Base-by-base conservation (phyloP, 2,113 vertebrate species). In the Dicrurus megarhynchus region DNA sequence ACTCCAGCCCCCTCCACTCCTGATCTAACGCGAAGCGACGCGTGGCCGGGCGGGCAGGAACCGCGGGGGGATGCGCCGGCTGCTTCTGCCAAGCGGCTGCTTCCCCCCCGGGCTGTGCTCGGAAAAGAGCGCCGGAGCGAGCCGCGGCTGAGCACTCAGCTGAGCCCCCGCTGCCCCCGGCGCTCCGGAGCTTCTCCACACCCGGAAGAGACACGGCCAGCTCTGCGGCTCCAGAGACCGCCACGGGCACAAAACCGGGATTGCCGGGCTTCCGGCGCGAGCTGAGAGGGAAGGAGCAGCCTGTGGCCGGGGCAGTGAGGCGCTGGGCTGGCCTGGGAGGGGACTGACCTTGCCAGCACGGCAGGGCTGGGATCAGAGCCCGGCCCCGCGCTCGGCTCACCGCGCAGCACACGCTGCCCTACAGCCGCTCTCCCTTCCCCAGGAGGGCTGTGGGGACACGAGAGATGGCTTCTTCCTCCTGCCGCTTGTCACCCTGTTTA, bases 381-480 rank as follows among this genome's bases (percentile, higher is more conserved):
- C 3, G 0, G 39, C 60, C 21, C 41, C 2, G 4, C 6, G 42
- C 89, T 71, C 3, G 1, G 74, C 56, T 55, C 57, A 19, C 21
- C 4, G 1, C n/a, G 87, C 20, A 19, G 76, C 70, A 75, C 75
- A 59, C 32, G 21, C 80, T 41, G 27, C 41, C 89, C 84, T 76
- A 20, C 60, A 63, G 95, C 44, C 4, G 0, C 69, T 19, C 7
- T 44, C 32, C 52, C 49, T 47, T 59, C 33, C 61, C 30, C 37
- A 10, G 49, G 33, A 95, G 86, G 69, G 56, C 64, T 17, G 7
- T 17, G 79, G 56, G 70, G 65, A 91, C 55, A 28, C 7, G 2
- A 90, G 80, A 76, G 76, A 92, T 75, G 95, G 95, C 95, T 94
- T 75, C 91, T 95, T 95, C 89, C 93, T 94, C 83, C 96, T 94